phyloP scores from a whole-genome alignment of 2,113 vertebrate genomes.

The Epinephelus cyanopodus region DNA sequence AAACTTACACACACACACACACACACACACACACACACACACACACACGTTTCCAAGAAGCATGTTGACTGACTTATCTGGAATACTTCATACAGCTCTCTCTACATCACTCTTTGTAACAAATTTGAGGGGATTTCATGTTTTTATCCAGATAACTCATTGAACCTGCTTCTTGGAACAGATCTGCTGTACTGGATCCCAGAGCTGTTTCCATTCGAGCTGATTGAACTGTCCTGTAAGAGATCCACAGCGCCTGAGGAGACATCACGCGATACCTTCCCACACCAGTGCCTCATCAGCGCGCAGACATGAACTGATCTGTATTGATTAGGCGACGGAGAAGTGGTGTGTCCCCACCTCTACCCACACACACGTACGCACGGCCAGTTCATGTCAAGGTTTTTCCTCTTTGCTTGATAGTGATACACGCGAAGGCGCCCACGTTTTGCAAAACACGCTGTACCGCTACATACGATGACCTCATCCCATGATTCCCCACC shows the following conservation, averaged over 20 bases:
- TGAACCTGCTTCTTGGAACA: slow-evolving; percentile 30
- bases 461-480: neutral
- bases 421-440: slow-evolving; percentile 9
- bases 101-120: neutral
- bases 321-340: slow-evolving; percentile 47
- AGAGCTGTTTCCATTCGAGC: slow-evolving; percentile 31
- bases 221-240: slow-evolving; percentile 27
- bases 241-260: slow-evolving; percentile 35
- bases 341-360: slow-evolving; percentile 22
- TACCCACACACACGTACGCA: neutral
- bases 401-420: slow-evolving; percentile 38
- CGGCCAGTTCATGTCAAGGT: slow-evolving; percentile 6
- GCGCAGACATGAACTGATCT: slow-evolving; percentile 18
- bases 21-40: too few relatives aligned
- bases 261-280: slow-evolving; percentile 50
- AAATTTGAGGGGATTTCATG: slow-evolving; percentile 12
- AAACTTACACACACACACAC: too few relatives aligned
- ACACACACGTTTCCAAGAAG: slow-evolving; percentile 4
- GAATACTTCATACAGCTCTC: neutral
- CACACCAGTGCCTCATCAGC: slow-evolving; percentile 46
- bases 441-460: neutral
- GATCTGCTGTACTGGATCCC: slow-evolving; percentile 3
- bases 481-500: slow-evolving; percentile 14
- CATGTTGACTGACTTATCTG: slow-evolving; percentile 22
- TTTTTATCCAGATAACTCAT: slow-evolving; percentile 16